Base-by-base conservation (phyloP, 2,797 vertebrate genomes). In the Rallus crepitans region DNA sequence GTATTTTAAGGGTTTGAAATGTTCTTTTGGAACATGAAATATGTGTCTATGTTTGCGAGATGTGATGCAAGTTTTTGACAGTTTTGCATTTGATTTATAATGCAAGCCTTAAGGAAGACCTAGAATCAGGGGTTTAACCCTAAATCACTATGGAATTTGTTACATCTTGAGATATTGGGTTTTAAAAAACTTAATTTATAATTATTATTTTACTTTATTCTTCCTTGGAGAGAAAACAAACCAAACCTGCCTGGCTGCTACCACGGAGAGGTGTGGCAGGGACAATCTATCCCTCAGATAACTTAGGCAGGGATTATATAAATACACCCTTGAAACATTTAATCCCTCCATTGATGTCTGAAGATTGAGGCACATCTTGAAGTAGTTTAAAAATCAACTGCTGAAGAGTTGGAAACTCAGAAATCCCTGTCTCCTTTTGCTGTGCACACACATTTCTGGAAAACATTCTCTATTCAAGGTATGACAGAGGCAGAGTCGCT, bases 11-110 rank as follows among this genome's bases (percentile, higher is more conserved):
- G 55, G 27, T 47, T 72, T 90, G 76, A 91, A 95, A 75, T 88
- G 72, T 88, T 84, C 63, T 90, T 90, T 63, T 35, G 85, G 42
- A 66, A 35, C 85, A 90, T 85, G 65, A 94, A 95, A 78, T 88
- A 57, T 50, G 20, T 76, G 55, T 48, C 73, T 87, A 56, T 48
- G 50, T 90, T 94, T 95, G 69, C 86, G 76, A 39, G 42, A 73
- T 82, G 77, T 95, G 94, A 81, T 0, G 16, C 77, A 90, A 93
- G 56, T 28, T 60, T 94, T 92, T 82, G 70, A 76, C 75, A 61
- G 71, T 82, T 92, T 85, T 77, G 66, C 28, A 30, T 75, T 90
- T 84, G 63, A 80, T 79, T 91, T 90, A n/a, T 69, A 66, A 82
- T 5, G 59, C 72, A 70, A 93, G 60, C 70, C 59, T 82, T 89